Evolutionary conservation across 1,140 invertebrate genomes (phyloP).

Genomic region (Contarinia nasturtii): DNA sequence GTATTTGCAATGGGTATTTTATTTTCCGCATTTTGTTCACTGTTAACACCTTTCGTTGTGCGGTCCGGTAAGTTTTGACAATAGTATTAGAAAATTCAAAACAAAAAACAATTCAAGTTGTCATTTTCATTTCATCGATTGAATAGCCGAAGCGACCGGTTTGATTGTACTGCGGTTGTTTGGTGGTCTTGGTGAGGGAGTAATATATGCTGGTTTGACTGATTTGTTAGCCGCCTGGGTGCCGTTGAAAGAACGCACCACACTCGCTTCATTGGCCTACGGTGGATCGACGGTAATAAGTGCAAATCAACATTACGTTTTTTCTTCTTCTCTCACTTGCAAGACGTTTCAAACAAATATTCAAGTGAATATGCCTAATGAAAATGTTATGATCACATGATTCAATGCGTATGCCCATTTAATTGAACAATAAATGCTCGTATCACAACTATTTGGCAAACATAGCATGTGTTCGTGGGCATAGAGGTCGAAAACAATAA

Average conservation of each 20-base stretch:
- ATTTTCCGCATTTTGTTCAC: constrained; percentile 51
- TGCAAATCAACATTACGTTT: background rate
- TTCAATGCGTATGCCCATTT: no score
- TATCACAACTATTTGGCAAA: no score
- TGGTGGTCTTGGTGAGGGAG: constrained; percentile 49
- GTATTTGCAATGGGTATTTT: constrained; percentile 40
- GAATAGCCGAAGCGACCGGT: constrained; percentile 30
- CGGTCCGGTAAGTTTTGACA: constrained; percentile 11
- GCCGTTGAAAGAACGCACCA: constrained; percentile 46
- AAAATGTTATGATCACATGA: no score
- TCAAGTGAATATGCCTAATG: no score
- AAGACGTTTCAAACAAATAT: no score
- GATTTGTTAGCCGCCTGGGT: constrained; percentile 55
- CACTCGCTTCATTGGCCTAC: constrained; percentile 52
- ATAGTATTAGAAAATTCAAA: background rate
- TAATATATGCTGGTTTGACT: constrained; percentile 56
- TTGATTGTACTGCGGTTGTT: constrained; percentile 42
- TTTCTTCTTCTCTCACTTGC: no score
- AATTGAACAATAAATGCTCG: no score
- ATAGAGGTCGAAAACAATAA: no score
- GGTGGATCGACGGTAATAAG: constrained; percentile 40
- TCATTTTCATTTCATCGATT: background rate
- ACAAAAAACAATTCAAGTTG: background rate
- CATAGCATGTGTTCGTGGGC: no score
- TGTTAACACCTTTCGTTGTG: constrained; percentile 43